Evolutionary conservation across 2,888 invertebrate genomes (phyloP).

Genomic region (Eupelmus urozonus): DNA sequence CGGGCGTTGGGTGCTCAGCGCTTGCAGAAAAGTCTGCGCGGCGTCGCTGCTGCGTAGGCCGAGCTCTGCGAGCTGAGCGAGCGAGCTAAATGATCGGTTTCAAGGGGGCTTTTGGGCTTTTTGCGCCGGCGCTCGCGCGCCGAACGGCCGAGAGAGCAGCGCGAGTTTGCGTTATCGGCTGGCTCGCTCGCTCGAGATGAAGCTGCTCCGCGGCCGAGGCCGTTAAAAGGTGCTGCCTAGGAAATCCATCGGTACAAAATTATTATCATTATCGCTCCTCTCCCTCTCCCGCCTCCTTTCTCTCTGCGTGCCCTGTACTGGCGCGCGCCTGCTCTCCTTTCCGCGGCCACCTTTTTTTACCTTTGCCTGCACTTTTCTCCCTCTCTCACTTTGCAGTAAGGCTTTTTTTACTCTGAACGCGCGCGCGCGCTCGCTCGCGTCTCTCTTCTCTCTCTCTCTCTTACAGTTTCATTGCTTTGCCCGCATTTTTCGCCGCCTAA

Average conservation of each 20-base stretch:
- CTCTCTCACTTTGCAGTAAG: slow-evolving; percentile 23
- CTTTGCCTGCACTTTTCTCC: slow-evolving; percentile 1
- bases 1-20: slow-evolving; percentile 16
- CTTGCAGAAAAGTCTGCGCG: not conserved
- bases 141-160: slow-evolving; percentile 15
- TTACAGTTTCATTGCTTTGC: slow-evolving; percentile 50
- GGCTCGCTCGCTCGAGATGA: slow-evolving; percentile 30
- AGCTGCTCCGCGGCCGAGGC: slow-evolving; percentile 39
- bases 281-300: not conserved
- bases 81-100: slow-evolving; percentile 57
- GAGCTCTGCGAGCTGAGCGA: not conserved
- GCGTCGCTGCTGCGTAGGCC: slow-evolving; percentile 26
- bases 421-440: not conserved
- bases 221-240: slow-evolving; percentile 63
- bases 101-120: slow-evolving; percentile 43
- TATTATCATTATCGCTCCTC: slow-evolving; percentile 59
- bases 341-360: too few relatives aligned
- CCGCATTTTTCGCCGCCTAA: slow-evolving; percentile 49
- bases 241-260: slow-evolving; percentile 62
- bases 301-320: slow-evolving; percentile 2
- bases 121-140: slow-evolving; percentile 7
- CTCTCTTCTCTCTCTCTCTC: slow-evolving; percentile 10
- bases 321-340: not conserved
- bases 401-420: not conserved
- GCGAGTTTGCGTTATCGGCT: slow-evolving; percentile 30